phyloP scores from a whole-genome alignment of 2,113 vertebrate species.

The Platichthys flesus region DNA sequence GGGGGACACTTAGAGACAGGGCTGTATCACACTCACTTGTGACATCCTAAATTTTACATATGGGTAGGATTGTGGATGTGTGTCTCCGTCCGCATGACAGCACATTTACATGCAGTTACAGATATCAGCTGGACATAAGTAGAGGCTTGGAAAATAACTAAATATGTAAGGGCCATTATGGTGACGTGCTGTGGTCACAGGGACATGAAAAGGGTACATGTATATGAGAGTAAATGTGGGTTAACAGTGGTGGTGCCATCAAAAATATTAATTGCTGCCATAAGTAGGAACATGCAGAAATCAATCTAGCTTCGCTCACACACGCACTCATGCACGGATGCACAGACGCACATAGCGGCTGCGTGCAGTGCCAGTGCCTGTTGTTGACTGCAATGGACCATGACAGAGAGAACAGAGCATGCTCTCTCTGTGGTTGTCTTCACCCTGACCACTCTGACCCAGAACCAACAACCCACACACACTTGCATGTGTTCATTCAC shows the following conservation, averaged over 20 bases:
- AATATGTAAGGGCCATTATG: slow-evolving; percentile 12
- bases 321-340: not conserved
- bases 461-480: slow-evolving; percentile 53
- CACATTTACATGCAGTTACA: slow-evolving; percentile 13
- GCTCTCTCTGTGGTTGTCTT: slow-evolving; percentile 68
- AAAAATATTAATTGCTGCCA: not conserved
- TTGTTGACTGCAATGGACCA: slow-evolving; percentile 66
- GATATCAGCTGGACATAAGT: not conserved
- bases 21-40: too few species aligned
- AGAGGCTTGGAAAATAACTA: too few species aligned
- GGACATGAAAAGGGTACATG: slow-evolving; percentile 4
- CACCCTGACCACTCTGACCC: slow-evolving; percentile 67
- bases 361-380: slow-evolving; percentile 45
- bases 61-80: not conserved
- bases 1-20: too few species aligned
- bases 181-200: not conserved
- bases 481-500: slow-evolving; percentile 12
- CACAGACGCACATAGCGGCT: not conserved
- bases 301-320: not conserved
- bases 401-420: slow-evolving; percentile 66
- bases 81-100: not conserved
- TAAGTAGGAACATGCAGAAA: not conserved
- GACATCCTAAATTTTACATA: too few species aligned
- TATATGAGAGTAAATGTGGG: not conserved
- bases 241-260: not conserved